These are phyloP conservation scores for Elysia chlorotica DNA, from an alignment of 1,140 invertebrate genomes.

Conservation along the genomic window DNA sequence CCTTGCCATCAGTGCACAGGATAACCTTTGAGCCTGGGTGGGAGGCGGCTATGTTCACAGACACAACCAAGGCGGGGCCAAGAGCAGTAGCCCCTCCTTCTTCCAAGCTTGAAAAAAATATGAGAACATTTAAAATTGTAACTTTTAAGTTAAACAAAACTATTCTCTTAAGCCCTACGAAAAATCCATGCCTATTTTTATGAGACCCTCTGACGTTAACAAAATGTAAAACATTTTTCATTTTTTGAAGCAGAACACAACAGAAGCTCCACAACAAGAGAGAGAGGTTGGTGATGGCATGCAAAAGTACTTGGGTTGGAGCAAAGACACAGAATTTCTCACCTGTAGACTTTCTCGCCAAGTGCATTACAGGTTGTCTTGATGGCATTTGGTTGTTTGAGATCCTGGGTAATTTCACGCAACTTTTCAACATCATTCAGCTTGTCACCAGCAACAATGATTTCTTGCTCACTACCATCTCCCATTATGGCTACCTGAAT, in stretches of 20 bases:
- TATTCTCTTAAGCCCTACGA: too few relatives aligned
- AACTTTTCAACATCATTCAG: conserved; percentile 39
- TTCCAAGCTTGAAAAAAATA: conserved; percentile 47
- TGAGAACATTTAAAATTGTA: too few relatives aligned
- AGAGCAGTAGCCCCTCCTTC: conserved; percentile 56
- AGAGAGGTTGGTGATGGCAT: too few relatives aligned
- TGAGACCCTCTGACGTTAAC: too few relatives aligned
- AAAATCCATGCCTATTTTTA: too few relatives aligned
- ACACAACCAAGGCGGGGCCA: conserved; percentile 52
- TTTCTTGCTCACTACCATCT: conserved; percentile 39
- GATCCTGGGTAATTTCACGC: conserved; percentile 31
- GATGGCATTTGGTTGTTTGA: conserved; percentile 37
- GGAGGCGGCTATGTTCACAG: conserved; percentile 47
- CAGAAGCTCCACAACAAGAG: too few relatives aligned
- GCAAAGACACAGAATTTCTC: not conserved
- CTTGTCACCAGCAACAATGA: conserved; percentile 49
- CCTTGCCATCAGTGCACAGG: conserved; percentile 58
- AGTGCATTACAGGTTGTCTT: conserved; percentile 37
- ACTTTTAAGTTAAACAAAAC: too few relatives aligned
- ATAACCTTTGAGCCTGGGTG: conserved; percentile 56
- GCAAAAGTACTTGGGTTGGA: too few relatives aligned
- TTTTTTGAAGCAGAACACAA: too few relatives aligned
- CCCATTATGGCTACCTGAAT: conserved; percentile 51
- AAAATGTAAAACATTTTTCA: too few relatives aligned
- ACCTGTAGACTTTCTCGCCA: conserved; percentile 44